Evolutionary conservation across 2,888 invertebrate species (phyloP), one percentile per base, ranked within the genome.

Genomic region (Phragmatobia fuliginosa): DNA sequence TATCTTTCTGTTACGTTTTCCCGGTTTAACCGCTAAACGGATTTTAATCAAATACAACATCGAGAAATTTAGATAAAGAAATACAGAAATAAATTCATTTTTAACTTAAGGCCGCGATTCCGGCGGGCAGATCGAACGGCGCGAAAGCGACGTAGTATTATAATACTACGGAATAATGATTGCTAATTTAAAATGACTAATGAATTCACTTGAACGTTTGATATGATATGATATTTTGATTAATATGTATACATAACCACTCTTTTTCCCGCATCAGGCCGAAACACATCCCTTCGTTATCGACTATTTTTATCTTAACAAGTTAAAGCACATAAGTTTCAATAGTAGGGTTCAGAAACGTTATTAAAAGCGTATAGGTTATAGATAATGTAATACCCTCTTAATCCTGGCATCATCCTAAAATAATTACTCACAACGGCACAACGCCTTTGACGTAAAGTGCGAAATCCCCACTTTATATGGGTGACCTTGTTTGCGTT

Each of bases 401-500:
- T 73, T 76, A 75, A 79, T 80, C 75, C 64, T 7, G 61, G 58
- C 61, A 67, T 73, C 66, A 75, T 72, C 67, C 72, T 74, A 70
- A 78, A 80, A 75, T 76, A 81, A 78, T 80, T 81, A 74, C 75
- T 74, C 64, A 64, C 52, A 49, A 70, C 66, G 66, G 52, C 67
- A 56, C 66, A 63, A 58, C 65, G 59, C 71, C 68, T 75, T 74
- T 74, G 78, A 76, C 68, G 63, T 75, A 74, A 74, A 79, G 69
- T 72, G 62, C 61, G 66, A 76, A 79, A 71, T 71, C 80, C 74
- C 72, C 56, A 70, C 75, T 81, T 75, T 77, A 72, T 78, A 77
- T 80, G 78, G 82, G 78, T 59, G 38, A 66, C 74, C 68, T 73
- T 73, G 78, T 78, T 80, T 79, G 70, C 70, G 66, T 81, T 80